phyloP scores from a whole-genome alignment of 2,113 vertebrate genomes.

The Malurus alboscapulatus region DNA sequence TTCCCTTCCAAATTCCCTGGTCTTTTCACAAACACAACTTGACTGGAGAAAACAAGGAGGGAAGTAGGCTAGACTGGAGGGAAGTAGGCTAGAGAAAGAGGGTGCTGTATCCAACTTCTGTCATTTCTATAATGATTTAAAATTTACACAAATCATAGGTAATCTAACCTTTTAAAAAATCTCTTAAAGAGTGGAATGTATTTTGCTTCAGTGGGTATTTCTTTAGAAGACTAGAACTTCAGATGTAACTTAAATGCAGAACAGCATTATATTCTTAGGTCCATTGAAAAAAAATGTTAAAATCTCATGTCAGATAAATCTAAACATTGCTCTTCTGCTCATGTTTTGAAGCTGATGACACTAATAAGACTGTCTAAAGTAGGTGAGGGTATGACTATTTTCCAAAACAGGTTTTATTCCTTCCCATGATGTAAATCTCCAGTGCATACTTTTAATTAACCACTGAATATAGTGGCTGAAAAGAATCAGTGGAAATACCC shows the following conservation, averaged over 20 bases:
- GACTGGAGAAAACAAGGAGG: not conserved
- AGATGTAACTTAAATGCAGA: not conserved
- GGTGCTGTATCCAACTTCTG: not conserved
- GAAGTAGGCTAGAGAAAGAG: not conserved
- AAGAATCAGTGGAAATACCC: not conserved
- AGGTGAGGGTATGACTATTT: not conserved
- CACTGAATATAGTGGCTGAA: not conserved
- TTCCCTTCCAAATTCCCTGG: not conserved
- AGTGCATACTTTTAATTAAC: not conserved
- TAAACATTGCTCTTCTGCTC: not conserved
- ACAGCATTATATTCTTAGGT: not conserved
- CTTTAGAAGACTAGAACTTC: not conserved
- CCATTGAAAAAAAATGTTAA: not conserved
- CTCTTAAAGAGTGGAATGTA: not conserved
- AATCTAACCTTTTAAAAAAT: not conserved
- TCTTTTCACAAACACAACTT: not conserved
- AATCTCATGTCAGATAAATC: not conserved
- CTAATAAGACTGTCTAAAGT: not conserved
- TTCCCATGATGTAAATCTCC: not conserved
- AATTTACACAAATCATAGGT: not conserved
- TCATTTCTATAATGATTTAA: not conserved
- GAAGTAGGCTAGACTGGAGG: not conserved
- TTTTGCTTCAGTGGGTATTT: not conserved
- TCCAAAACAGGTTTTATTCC: not conserved
- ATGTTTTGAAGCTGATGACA: not conserved